Conservation (phyloP, 2,888 invertebrate species). For the Trissolcus brochymenae region DNA sequence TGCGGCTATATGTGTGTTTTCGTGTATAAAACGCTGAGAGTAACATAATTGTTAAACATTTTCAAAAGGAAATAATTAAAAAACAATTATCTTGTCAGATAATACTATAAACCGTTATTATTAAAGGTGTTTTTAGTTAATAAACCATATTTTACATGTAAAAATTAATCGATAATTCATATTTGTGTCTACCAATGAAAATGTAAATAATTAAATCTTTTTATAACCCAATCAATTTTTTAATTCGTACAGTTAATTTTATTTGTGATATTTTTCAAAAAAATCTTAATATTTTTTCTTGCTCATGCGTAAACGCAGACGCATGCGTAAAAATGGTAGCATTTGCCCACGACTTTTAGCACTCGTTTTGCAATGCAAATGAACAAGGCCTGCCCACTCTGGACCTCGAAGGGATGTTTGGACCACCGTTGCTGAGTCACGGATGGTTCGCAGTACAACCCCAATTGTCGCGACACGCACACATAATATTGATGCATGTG, state of each 20-base stretch:
- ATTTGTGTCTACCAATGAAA: no score
- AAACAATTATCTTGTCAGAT: conserved; percentile 26
- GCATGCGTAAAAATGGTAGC: conserved; percentile 51
- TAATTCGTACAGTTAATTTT: no score
- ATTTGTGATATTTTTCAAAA: no score
- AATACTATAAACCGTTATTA: no score
- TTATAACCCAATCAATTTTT: no score
- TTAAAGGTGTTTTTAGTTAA: no score
- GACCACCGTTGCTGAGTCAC: conserved; percentile 45
- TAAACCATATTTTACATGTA: no score
- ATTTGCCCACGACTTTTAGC: conserved; percentile 62
- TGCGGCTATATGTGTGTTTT: conserved; percentile 33
- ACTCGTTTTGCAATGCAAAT: conserved; percentile 72
- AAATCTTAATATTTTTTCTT: background rate
- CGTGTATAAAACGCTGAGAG: conserved; percentile 19
- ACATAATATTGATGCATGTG: conserved; percentile 47
- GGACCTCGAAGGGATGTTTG: conserved; percentile 53
- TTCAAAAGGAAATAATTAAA: conserved; percentile 5
- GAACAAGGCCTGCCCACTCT: conserved; percentile 60
- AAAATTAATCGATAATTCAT: no score
- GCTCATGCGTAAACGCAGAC: conserved; percentile 41
- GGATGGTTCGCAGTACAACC: conserved; percentile 49
- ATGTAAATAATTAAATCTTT: no score
- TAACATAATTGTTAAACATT: conserved; percentile 24
- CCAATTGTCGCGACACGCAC: conserved; percentile 41